Base-by-base conservation (phyloP, 2,888 invertebrate species). In the Rhopalosiphum nymphaeae region DNA sequence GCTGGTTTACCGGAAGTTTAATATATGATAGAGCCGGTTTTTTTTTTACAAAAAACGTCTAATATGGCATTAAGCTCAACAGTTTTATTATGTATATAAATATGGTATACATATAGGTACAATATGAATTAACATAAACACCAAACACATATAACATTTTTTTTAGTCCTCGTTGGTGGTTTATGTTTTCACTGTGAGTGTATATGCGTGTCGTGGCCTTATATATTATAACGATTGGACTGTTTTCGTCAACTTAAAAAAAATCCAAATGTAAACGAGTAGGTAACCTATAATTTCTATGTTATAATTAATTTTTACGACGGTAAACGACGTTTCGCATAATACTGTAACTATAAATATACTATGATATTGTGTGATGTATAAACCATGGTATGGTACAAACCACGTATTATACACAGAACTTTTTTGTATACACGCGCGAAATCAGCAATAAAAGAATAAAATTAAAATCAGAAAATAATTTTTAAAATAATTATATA, bases 101-200 rank as follows among this genome's bases (percentile, higher is more conserved):
- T 78, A 42, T 78, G 36, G 21, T 78, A 67, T 67, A 67, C 36
- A 7, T 7, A 16, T 67, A 36, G 78, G 21, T 78, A 78, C 21
- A 78, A 36, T 78, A 78, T 21, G 36, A 36, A 78, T 78, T 78
- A 78, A 78, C 78, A 78, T 78, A 78, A 78, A 78, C 78, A 78
- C 21, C 21, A 78, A 78, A 78, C 78, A 78, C 36, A 36, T 78
- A 78, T 78, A 78, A 25, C 16, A 36, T 36, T 36, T 78, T 78
- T 78, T 53, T 78, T 78, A 78, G 78, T 78, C 36, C 78, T 78
- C 26, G 78, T 78, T 36, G 36, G 78, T 0, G 21, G 21, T 78
- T 78, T 36, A 78, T 78, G 78, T 78, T 78, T 78, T 36, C 21
- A 9, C 36, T 78, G 21, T 36, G 9, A 21, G 21, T 78, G 16